Evolutionary conservation across 2,113 vertebrate genomes (phyloP).

Genomic region (Miniopterus natalensis): DNA sequence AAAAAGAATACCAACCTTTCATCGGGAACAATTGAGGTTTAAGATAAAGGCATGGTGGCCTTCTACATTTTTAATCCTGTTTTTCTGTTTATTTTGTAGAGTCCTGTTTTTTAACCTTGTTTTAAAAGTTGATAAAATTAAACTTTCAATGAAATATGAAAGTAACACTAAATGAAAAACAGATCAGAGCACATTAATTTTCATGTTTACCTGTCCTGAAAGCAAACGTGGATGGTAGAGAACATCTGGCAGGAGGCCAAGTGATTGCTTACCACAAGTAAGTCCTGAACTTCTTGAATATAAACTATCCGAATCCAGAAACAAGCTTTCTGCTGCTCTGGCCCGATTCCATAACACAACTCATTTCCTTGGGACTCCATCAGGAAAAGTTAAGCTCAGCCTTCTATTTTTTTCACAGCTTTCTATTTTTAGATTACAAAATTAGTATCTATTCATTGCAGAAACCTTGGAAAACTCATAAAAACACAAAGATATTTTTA

Average conservation of each 20-base stretch:
- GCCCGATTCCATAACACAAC: background rate
- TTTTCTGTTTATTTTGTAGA: background rate
- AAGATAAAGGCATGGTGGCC: background rate
- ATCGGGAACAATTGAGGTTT: background rate
- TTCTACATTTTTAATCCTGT: background rate
- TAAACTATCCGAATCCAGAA: background rate
- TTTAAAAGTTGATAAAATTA: background rate
- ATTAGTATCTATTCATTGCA: background rate
- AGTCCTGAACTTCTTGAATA: background rate
- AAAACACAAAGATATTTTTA: background rate
- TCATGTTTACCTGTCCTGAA: background rate
- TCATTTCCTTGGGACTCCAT: slow-evolving; percentile 7
- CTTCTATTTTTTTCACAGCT: background rate
- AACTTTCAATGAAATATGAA: background rate
- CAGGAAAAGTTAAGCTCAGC: background rate
- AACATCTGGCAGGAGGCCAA: background rate
- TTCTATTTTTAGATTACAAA: slow-evolving; percentile 22
- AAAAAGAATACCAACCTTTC: background rate
- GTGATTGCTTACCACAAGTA: background rate
- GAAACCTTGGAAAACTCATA: slow-evolving; percentile 21
- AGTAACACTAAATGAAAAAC: background rate
- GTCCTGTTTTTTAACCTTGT: background rate
- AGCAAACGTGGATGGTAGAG: background rate
- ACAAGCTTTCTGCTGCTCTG: background rate
- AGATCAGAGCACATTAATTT: background rate